Evolutionary conservation across 2,888 invertebrate species (phyloP).

Genomic region (Caenorhabditis afra): DNA sequence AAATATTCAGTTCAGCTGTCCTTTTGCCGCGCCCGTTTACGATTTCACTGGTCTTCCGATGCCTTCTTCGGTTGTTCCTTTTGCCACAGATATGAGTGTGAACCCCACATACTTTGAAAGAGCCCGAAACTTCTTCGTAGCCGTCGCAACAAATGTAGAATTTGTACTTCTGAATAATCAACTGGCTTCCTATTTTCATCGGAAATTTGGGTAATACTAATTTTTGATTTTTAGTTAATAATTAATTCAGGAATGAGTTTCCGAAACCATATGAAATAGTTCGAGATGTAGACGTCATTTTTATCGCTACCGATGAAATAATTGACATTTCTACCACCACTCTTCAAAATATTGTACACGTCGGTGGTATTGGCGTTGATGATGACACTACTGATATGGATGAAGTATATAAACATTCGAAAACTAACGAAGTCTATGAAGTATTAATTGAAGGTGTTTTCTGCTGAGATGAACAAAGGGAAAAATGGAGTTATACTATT

Average conservation of each 20-base stretch:
- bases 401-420: slow-evolving; percentile 13
- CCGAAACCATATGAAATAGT: slow-evolving; percentile 57
- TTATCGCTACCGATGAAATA: slow-evolving; percentile 70
- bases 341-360: slow-evolving; percentile 68
- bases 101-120: slow-evolving; percentile 43
- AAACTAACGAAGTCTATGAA: neutral
- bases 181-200: slow-evolving; percentile 19
- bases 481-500: slow-evolving; percentile 69
- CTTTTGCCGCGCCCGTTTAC: slow-evolving; percentile 28
- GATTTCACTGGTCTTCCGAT: slow-evolving; percentile 45
- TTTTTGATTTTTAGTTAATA: slow-evolving; percentile 6
- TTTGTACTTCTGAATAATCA: slow-evolving; percentile 11
- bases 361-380: slow-evolving; percentile 69
- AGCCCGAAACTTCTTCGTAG: slow-evolving; percentile 19
- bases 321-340: slow-evolving; percentile 68
- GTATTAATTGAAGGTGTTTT: slow-evolving; percentile 24
- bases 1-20: slow-evolving; percentile 25
- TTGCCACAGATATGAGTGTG: slow-evolving; percentile 21
- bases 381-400: slow-evolving; percentile 38
- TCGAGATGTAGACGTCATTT: slow-evolving; percentile 66
- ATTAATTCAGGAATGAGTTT: slow-evolving; percentile 61
- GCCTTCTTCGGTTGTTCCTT: slow-evolving; percentile 33
- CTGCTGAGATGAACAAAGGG: slow-evolving; percentile 63
- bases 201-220: slow-evolving; percentile 54
- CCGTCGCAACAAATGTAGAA: neutral